Evolutionary conservation across 2,888 invertebrate genomes (phyloP).

Genomic region (Pherbina coryleti): DNA sequence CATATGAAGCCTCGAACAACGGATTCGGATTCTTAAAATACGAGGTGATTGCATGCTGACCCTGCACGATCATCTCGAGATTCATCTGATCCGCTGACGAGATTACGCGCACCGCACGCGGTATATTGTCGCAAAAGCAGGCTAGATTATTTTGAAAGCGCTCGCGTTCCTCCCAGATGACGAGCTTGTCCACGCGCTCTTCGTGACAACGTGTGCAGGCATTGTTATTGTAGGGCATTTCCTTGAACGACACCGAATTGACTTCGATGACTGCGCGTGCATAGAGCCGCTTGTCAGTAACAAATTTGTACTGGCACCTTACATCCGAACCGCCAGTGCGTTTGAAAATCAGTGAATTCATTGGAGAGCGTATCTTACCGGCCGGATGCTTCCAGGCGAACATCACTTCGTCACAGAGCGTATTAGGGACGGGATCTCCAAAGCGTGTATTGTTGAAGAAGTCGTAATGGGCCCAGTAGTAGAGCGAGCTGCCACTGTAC

Average conservation of each 20-base stretch:
- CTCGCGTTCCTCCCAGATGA: conserved; percentile 83
- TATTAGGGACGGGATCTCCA: conserved; percentile 84
- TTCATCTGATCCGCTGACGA: conserved; percentile 86
- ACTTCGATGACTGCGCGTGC: conserved; percentile 84
- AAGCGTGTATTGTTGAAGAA: conserved; percentile 92
- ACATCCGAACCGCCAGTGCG: conserved; percentile 81
- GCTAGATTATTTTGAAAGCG: conserved; percentile 78
- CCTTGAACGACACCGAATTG: conserved; percentile 86
- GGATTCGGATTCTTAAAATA: conserved; percentile 90
- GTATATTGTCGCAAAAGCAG: conserved; percentile 79
- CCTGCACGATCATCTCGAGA: conserved; percentile 85
- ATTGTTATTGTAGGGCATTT: conserved; percentile 82
- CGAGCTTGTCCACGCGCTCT: conserved; percentile 86
- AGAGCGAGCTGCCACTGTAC: conserved; percentile 92
- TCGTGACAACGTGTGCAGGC: conserved; percentile 89
- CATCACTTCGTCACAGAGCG: conserved; percentile 89
- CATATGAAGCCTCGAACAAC: conserved; percentile 87
- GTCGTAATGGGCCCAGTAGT: conserved; percentile 95
- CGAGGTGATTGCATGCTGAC: conserved; percentile 85
- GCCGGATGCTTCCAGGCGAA: conserved; percentile 85
- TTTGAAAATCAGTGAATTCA: conserved; percentile 90
- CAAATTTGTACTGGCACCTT: conserved; percentile 85
- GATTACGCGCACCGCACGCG: conserved; percentile 77
- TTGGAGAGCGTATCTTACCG: conserved; percentile 83
- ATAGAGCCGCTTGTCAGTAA: conserved; percentile 85